Conservation (phyloP, 2,113 vertebrate species). For the Ictalurus punctatus region DNA sequence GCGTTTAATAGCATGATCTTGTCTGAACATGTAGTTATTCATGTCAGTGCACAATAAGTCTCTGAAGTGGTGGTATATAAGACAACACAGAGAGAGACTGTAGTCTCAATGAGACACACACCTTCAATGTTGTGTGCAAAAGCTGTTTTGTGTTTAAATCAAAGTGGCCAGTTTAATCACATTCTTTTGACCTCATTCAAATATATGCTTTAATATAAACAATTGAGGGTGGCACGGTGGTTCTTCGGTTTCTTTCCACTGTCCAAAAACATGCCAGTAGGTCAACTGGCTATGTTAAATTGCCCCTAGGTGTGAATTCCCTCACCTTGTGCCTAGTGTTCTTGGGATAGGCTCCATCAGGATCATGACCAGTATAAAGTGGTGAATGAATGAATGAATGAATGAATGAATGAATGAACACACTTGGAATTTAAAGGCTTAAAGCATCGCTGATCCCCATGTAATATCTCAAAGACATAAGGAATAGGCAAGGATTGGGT, state of each 20-base stretch:
- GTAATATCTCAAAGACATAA: neutral
- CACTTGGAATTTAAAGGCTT: neutral
- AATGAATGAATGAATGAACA: neutral
- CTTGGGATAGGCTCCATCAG: neutral
- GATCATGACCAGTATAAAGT: neutral
- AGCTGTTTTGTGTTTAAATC: neutral
- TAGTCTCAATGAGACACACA: conserved; percentile 1
- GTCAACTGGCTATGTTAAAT: neutral
- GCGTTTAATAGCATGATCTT: conserved; percentile 28
- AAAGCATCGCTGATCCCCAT: neutral
- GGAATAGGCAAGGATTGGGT: neutral
- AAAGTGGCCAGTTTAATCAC: neutral
- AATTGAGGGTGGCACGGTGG: neutral
- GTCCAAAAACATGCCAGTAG: neutral
- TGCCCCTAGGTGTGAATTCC: neutral
- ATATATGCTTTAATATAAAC: neutral
- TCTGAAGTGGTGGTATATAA: conserved; percentile 9
- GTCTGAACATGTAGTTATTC: conserved; percentile 33
- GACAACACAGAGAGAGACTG: neutral
- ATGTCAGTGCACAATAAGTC: conserved; percentile 9
- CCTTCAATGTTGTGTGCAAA: neutral
- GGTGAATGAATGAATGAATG: neutral
- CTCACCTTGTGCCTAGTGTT: neutral
- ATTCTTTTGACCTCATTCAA: conserved; percentile 5
- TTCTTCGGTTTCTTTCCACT: neutral